phyloP scores from a whole-genome alignment of 2,888 invertebrate genomes.

The Cryptosula pallasiana region DNA sequence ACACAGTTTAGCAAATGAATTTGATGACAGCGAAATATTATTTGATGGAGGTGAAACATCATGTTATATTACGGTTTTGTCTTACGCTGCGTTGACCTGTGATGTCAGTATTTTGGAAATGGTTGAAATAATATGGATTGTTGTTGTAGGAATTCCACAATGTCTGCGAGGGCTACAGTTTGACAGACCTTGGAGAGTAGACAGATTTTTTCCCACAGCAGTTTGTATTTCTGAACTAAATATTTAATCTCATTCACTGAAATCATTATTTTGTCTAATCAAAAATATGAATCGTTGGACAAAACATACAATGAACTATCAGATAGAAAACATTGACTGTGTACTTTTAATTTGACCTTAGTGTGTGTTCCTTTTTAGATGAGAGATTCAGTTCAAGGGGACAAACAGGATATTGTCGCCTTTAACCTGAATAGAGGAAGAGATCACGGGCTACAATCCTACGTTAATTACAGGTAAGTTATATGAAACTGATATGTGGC shows the following conservation, averaged over 20 bases:
- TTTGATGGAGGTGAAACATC: no score
- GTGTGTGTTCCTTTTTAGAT: no score
- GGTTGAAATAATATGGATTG: no score
- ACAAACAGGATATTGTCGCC: not conserved
- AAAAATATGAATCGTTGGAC: no score
- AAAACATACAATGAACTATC: no score
- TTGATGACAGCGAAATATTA: no score
- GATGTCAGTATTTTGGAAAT: no score
- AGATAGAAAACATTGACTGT: no score
- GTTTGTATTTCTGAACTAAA: not conserved
- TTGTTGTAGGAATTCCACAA: not conserved
- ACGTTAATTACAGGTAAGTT: conserved; percentile 16
- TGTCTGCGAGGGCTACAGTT: not conserved
- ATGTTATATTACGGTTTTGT: no score
- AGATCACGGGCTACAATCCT: not conserved
- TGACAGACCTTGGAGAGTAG: not conserved
- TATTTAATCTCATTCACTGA: not conserved
- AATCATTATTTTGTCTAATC: not conserved
- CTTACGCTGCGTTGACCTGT: no score
- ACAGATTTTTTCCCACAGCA: not conserved
- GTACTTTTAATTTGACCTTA: no score
- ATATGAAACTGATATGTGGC: not conserved
- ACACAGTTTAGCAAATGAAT: no score
- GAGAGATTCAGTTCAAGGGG: not conserved
- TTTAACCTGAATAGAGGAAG: not conserved